Evolutionary conservation across 2,797 vertebrate genomes (phyloP), one percentile per base, ranked within the genome.

Genomic region (Sebastes goodei): DNA sequence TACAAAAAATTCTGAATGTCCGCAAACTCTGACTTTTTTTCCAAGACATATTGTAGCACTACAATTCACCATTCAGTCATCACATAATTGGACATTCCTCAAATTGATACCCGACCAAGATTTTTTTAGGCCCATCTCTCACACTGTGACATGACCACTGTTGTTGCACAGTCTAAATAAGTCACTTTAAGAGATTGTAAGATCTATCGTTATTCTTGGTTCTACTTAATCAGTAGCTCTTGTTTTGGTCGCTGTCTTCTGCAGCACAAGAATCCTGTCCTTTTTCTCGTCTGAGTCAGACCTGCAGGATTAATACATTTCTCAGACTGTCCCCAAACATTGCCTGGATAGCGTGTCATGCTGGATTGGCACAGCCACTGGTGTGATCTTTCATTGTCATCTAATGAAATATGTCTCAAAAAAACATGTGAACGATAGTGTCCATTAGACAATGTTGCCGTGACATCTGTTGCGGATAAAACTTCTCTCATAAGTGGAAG

Each of bases 401-500:
- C n/a, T 74, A 61, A 68, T 76, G 35, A 81, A 80, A 76, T 61
- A 21, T 38, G n/a, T 42, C 4, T 46, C 25, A 20, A 32, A n/a
- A 59, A 72, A 77, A 35, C 25, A 10, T 8, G 7, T 53, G 27
- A 21, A 21, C 1, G 0, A 21, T 9, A 4, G 62, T 53, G 49
- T 71, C 56, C 55, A 59, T 74, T 20, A 42, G 53, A 55, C 57
- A 67, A 2, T 64, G 20, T 42, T 71, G 27, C 6, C 29, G 8
- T 32, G 21, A 53, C 32, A 33, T 74, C 33, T 77, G 29, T 62
- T 71, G 14, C 59, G 77, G 17, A 78, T 71, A 61, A 66, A 85
- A 76, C 35, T 27, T 71, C 15, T 65, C 1, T 70, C 4, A 35
- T 23, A 72, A 73, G 6, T 10, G 3, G 21, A 76, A 66, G 53